phyloP scores from a whole-genome alignment of 2,113 vertebrate species.

The Laticauda colubrina region DNA sequence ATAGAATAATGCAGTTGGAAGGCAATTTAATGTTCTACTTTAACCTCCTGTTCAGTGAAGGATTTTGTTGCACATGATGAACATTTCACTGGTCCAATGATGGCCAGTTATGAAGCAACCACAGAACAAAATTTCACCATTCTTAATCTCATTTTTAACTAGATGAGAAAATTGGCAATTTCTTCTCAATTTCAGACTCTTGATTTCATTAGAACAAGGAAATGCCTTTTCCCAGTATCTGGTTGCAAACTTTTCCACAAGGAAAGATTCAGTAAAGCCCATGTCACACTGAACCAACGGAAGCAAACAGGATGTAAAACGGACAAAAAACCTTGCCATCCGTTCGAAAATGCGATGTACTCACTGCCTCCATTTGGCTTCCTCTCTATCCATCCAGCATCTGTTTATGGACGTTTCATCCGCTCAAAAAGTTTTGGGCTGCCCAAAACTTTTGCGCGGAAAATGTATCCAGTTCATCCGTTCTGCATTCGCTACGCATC shows the following conservation, averaged over 20 bases:
- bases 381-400: too few species aligned
- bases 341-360: too few species aligned
- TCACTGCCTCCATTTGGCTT: too few species aligned
- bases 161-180: not conserved
- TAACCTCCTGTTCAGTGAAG: not conserved
- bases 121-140: not conserved
- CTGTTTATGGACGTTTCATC: too few species aligned
- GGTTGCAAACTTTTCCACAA: not conserved
- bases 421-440: too few species aligned
- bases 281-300: too few species aligned
- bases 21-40: not conserved
- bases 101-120: not conserved
- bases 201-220: not conserved
- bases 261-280: not conserved
- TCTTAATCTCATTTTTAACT: not conserved
- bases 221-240: not conserved
- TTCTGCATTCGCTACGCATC: too few species aligned
- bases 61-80: not conserved
- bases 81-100: not conserved
- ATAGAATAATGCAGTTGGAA: not conserved
- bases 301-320: too few species aligned
- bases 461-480: too few species aligned
- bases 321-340: too few species aligned
- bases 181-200: not conserved
- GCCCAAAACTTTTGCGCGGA: too few species aligned